Conservation (phyloP, 2,888 invertebrate species). For the Automeris io region DNA sequence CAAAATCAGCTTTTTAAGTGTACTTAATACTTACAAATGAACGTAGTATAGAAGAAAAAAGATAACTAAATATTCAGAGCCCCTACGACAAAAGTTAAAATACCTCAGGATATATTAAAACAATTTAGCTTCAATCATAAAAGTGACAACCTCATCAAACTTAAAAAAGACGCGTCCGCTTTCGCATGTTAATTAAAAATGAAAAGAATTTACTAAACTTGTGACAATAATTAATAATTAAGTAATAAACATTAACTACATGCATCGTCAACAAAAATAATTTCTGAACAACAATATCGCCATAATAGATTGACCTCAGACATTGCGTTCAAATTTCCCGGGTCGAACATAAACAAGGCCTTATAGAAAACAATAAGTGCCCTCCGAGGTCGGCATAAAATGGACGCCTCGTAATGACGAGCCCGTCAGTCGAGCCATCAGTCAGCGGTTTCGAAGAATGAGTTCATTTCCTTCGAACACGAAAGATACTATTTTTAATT, state of each 20-base stretch:
- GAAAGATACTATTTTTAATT: slow-evolving; percentile 76
- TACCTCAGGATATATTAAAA: too few relatives aligned
- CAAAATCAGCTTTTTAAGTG: too few relatives aligned
- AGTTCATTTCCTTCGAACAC: slow-evolving; percentile 76
- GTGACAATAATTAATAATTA: slow-evolving; percentile 60
- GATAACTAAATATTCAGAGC: too few relatives aligned
- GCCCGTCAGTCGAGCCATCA: slow-evolving; percentile 68
- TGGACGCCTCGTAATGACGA: slow-evolving; percentile 62
- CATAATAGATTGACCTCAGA: slow-evolving; percentile 46
- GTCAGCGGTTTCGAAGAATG: slow-evolving; percentile 69
- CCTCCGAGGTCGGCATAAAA: slow-evolving; percentile 36
- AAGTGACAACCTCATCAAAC: slow-evolving; percentile 23
- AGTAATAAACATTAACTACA: slow-evolving; percentile 57
- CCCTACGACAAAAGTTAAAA: too few relatives aligned
- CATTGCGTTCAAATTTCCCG: slow-evolving; percentile 32
- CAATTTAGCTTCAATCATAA: too few relatives aligned
- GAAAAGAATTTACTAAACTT: slow-evolving; percentile 36
- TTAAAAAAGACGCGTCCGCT: slow-evolving; percentile 18
- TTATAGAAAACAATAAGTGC: slow-evolving; percentile 32
- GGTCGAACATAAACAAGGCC: slow-evolving; percentile 43
- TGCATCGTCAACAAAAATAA: slow-evolving; percentile 55
- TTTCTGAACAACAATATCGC: slow-evolving; percentile 54
- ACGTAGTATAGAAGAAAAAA: too few relatives aligned
- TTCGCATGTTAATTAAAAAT: slow-evolving; percentile 29
- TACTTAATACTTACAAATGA: too few relatives aligned